Conservation (phyloP, 2,113 vertebrate genomes). For the Gopherus evgoodei region DNA sequence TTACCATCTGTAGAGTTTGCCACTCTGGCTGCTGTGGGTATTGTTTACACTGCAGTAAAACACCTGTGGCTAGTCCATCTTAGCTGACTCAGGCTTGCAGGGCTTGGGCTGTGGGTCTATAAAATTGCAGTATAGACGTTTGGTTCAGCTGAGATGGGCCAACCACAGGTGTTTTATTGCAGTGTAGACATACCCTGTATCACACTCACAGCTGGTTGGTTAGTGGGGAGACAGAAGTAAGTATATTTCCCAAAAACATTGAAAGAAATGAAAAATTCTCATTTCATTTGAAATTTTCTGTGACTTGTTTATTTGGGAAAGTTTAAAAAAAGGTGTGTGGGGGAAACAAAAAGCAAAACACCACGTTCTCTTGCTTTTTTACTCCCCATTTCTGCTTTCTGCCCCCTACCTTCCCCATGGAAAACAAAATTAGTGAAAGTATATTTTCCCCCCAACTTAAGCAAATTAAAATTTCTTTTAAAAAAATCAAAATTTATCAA, state of each 20-base stretch:
- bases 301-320: conserved; percentile 3
- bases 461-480: neutral
- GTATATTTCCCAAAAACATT: neutral
- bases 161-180: neutral
- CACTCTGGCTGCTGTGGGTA: neutral
- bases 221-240: rapidly evolving
- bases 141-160: neutral
- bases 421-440: neutral
- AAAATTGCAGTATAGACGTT: neutral
- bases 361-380: neutral
- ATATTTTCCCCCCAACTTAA: neutral
- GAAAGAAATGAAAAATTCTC: neutral
- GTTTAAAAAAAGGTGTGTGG: neutral
- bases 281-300: neutral
- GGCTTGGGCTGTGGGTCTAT: neutral
- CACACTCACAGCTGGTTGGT: neutral
- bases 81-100: neutral
- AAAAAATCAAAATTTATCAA: neutral
- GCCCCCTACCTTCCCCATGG: too few species aligned
- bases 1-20: neutral
- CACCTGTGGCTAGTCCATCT: neutral
- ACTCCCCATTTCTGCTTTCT: neutral
- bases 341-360: neutral
- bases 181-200: neutral
- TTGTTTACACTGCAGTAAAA: neutral